Evolutionary conservation across 1,140 invertebrate species (phyloP).

Genomic region (Holotrichia oblita): DNA sequence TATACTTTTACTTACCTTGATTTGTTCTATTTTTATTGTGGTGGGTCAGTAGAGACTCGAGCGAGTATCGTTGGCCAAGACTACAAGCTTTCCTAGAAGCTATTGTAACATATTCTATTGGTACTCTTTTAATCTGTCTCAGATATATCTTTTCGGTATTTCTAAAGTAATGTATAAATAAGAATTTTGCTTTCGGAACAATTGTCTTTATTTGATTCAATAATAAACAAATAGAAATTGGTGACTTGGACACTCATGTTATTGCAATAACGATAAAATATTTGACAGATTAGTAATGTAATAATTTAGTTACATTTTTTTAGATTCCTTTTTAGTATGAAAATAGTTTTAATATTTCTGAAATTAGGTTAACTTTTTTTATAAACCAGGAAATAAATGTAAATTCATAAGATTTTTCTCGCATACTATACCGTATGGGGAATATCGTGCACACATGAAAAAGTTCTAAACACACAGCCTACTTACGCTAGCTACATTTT

Average conservation of each 20-base stretch:
- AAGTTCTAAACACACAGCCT: not conserved
- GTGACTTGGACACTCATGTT: not conserved
- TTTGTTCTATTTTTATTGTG: no score
- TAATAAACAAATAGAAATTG: not conserved
- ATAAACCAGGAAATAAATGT: not conserved
- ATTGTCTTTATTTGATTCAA: not conserved
- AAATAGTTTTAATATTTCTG: constrained; percentile 27
- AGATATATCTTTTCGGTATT: no score
- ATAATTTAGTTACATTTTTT: constrained; percentile 16
- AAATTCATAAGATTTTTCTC: constrained; percentile 23
- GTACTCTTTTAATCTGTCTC: no score
- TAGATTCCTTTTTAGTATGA: constrained; percentile 39
- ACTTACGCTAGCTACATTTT: not conserved
- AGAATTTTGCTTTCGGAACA: not conserved
- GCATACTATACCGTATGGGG: not conserved
- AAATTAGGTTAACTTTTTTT: not conserved
- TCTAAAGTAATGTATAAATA: not conserved
- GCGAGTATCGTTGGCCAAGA: no score
- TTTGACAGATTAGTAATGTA: not conserved
- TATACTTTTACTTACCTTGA: no score
- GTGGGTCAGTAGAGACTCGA: no score
- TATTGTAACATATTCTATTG: no score
- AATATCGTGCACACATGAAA: not conserved
- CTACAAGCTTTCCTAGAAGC: no score
- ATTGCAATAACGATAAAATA: not conserved